Conservation (phyloP, 2,113 vertebrate species). For the Lepus europaeus region DNA sequence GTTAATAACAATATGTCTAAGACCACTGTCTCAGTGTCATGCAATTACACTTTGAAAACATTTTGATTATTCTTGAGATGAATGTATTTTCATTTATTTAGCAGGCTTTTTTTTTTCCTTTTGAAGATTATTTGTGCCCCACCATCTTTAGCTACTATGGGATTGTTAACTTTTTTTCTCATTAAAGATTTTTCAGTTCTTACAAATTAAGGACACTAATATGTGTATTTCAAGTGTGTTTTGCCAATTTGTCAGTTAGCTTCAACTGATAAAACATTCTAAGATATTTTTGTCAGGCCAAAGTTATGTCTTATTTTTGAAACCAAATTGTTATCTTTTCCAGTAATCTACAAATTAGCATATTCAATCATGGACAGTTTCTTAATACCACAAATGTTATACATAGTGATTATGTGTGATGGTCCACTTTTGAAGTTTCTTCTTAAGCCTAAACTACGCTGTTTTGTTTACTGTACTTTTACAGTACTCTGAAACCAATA, state of each 20-base stretch:
- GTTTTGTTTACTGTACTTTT: background rate
- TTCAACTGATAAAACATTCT: background rate
- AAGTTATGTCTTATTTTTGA: conserved; percentile 5
- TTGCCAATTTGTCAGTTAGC: background rate
- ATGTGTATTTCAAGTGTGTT: background rate
- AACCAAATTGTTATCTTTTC: background rate
- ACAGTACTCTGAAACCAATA: background rate
- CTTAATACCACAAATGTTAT: background rate
- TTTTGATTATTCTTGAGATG: background rate
- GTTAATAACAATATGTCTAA: background rate
- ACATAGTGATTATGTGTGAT: background rate
- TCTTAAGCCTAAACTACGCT: background rate
- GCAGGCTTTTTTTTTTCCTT: background rate
- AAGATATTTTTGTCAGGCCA: background rate
- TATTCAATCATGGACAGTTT: background rate
- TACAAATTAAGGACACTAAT: background rate
- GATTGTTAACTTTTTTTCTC: background rate
- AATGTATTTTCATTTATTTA: conserved; percentile 8
- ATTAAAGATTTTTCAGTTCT: background rate
- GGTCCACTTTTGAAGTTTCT: background rate
- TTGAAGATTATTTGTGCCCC: background rate
- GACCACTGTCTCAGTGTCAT: background rate
- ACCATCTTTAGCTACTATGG: background rate
- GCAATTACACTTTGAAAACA: background rate
- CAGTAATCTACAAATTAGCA: background rate